Evolutionary conservation across 2,113 vertebrate genomes (phyloP).

Genomic region (Aldabrachelys gigantea): DNA sequence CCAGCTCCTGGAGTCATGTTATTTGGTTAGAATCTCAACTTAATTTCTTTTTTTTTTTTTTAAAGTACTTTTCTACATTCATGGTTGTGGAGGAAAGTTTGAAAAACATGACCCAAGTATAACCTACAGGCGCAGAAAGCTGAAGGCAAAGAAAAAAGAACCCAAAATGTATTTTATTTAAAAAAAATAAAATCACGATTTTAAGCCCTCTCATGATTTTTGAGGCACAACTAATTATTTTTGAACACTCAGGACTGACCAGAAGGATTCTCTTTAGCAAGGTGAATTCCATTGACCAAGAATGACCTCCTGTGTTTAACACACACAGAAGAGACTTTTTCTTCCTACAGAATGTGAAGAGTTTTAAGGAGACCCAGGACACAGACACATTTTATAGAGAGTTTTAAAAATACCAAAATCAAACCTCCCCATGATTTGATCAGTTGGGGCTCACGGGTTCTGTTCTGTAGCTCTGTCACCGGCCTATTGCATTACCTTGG

Average conservation of each 20-base stretch:
- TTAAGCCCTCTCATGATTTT: background rate
- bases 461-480: background rate
- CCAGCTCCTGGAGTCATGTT: background rate
- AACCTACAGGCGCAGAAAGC: background rate
- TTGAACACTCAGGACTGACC: background rate
- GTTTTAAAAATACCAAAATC: background rate
- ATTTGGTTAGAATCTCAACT: background rate
- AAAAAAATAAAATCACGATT: background rate
- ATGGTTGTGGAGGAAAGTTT: background rate
- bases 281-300: background rate
- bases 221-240: background rate
- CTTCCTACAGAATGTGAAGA: background rate
- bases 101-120: background rate
- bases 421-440: background rate
- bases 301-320: background rate
- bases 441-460: background rate
- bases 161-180: background rate
- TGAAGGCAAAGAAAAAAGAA: background rate
- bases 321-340: background rate
- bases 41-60: too few relatives aligned
- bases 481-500: background rate
- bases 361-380: background rate
- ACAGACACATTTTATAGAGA: background rate
- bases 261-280: background rate
- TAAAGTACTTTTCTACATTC: background rate